Evolutionary conservation across 2,888 invertebrate genomes (phyloP), one percentile per base, ranked within the genome.

Genomic region (Tinea pellionella): DNA sequence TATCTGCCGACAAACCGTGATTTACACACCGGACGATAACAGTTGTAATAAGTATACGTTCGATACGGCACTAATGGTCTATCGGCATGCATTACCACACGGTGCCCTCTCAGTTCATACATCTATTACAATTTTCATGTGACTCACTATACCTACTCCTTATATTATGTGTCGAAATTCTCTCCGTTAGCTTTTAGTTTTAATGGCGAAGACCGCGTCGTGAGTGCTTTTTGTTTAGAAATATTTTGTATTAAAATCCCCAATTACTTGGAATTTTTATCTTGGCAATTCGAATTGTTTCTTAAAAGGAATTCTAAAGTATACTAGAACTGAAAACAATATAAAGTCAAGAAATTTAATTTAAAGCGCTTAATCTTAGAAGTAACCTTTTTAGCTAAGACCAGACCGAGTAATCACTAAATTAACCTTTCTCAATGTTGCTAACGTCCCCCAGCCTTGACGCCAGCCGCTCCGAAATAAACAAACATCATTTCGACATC

Each of bases 391-490:
- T 37, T 37, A 2, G 37, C 9, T 9, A 9, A 37, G 37, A 37
- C 37, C 37, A 37, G 37, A 37, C 37, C 37, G 9, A 37, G 32
- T 57, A 57, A 57, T 57, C 57, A 57, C 57, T 57, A 57, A 57
- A 57, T 57, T 30, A 57, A 57, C 32, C 32, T 57, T 57, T 32
- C 32, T 13, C 19, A 32, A 32, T n/a, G 57, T 53, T 19, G 18
- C 19, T 19, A 55, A 55, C 55, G 37, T 37, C 53, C 53, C 57
- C 13, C n/a, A n/a, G 32, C 57, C 32, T 24, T 57, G 18, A 69
- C 67, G 66, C 67, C 65, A 65, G 65, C 66, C 64, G 65, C 69
- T 69, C 63, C 63, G 68, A 66, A 70, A 69, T 71, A 74, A 75
- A 72, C 75, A 73, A 63, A 72, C 65, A 62, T 64, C 47, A 59